Evolutionary conservation across 2,888 invertebrate genomes (phyloP).

Genomic region (Sepiola atlantica): DNA sequence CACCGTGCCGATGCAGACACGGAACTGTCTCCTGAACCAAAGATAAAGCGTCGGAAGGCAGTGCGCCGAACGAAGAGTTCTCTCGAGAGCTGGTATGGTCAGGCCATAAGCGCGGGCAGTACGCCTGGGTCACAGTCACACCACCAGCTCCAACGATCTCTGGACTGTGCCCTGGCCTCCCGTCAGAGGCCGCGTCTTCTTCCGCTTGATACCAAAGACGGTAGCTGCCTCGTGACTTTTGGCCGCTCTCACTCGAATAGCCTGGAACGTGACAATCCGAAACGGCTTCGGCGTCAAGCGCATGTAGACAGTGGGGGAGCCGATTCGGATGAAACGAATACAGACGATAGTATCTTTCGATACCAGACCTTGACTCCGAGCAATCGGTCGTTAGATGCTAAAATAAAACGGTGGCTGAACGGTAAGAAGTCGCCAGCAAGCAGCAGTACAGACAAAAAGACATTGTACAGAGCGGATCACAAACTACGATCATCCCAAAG

Average conservation of each 20-base stretch:
- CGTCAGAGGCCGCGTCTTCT: constrained; percentile 10
- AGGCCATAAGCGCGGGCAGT: constrained; percentile 32
- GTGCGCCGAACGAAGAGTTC: constrained; percentile 68
- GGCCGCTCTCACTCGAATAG: not conserved
- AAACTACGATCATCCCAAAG: constrained; percentile 49
- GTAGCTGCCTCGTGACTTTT: not conserved
- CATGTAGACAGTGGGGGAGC: constrained; percentile 50
- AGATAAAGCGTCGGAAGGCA: constrained; percentile 56
- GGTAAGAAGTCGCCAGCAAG: constrained; percentile 48
- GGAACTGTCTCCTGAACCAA: constrained; percentile 60
- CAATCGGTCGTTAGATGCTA: constrained; percentile 50
- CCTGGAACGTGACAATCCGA: constrained; percentile 43
- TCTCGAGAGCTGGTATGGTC: constrained; percentile 55
- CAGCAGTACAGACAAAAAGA: constrained; percentile 45
- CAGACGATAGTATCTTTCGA: constrained; percentile 55
- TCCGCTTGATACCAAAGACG: not conserved
- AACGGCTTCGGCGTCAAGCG: not conserved
- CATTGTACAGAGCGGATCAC: constrained; percentile 24
- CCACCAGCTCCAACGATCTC: constrained; percentile 42
- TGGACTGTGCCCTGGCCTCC: constrained; percentile 40
- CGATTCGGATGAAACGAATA: constrained; percentile 54
- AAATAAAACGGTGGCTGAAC: constrained; percentile 42
- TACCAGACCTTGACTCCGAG: constrained; percentile 55
- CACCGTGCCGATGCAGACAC: constrained; percentile 60
- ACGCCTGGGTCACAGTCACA: constrained; percentile 38